Evolutionary conservation across 1,140 invertebrate species (phyloP).

Genomic region (Drosophila ambigua): DNA sequence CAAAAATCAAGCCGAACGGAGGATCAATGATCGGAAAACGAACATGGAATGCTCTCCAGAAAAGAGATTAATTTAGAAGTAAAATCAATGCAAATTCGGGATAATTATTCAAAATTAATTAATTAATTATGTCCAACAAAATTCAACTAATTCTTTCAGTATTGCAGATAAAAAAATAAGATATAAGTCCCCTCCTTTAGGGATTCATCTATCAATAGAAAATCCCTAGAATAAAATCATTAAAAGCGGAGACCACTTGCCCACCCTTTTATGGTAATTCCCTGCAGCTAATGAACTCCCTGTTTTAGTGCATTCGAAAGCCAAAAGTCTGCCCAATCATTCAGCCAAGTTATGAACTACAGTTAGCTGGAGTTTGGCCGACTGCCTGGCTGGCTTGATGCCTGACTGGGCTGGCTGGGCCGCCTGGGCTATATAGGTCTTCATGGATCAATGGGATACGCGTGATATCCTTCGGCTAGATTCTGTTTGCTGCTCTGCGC

Average conservation of each 20-base stretch:
- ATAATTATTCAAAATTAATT: too few relatives aligned
- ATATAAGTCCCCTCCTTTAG: too few relatives aligned
- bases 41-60: conserved; percentile 14
- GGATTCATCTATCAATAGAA: too few relatives aligned
- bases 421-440: conserved; percentile 67
- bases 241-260: too few relatives aligned
- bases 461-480: conserved; percentile 83
- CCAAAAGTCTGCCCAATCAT: conserved; percentile 67
- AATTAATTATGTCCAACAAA: too few relatives aligned
- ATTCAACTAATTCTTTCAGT: too few relatives aligned
- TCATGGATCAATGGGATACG: conserved; percentile 83
- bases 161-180: too few relatives aligned
- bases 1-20: conserved; percentile 20
- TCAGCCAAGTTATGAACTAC: conserved; percentile 80
- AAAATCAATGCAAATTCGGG: too few relatives aligned
- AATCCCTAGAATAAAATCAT: too few relatives aligned
- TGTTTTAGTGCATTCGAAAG: conserved; percentile 18
- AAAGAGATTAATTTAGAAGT: too few relatives aligned
- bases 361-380: conserved; percentile 59
- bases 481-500: conserved; percentile 65
- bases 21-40: conserved; percentile 1
- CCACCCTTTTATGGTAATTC: too few relatives aligned
- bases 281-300: not conserved
- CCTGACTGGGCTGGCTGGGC: conserved; percentile 21
- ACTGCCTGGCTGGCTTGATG: conserved; percentile 14